These are phyloP conservation scores for Probaryconus sp. DNA, from an alignment of 1,140 invertebrate genomes.

Conservation along the genomic window DNA sequence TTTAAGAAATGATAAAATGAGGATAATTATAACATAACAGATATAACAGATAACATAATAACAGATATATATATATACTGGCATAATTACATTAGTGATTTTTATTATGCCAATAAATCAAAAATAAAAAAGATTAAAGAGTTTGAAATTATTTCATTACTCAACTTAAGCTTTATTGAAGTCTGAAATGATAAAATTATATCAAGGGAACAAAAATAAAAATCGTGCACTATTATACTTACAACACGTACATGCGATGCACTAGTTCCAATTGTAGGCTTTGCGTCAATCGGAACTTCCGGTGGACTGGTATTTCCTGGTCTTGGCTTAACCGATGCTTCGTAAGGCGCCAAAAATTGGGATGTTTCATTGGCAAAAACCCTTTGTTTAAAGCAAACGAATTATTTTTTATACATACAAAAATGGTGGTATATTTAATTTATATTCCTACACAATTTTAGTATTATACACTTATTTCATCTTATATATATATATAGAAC, in stretches of 20 bases:
- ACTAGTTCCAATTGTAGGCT: constrained; percentile 71
- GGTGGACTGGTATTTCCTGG: constrained; percentile 70
- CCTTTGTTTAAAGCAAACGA: constrained; percentile 76
- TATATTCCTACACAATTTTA: too few species aligned
- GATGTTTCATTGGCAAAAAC: constrained; percentile 86
- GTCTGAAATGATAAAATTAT: constrained; percentile 15
- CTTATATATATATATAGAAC: too few species aligned
- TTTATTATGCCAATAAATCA: too few species aligned
- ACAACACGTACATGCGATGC: constrained; percentile 78
- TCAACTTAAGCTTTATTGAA: too few species aligned
- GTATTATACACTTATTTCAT: too few species aligned
- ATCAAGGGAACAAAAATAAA: constrained; percentile 62
- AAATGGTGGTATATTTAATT: constrained; percentile 2
- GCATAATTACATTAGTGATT: too few species aligned
- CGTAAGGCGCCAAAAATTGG: constrained; percentile 87
- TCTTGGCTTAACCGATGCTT: constrained; percentile 81
- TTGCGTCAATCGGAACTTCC: constrained; percentile 73
- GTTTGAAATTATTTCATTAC: too few species aligned
- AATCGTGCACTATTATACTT: constrained; percentile 77
- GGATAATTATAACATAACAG: too few species aligned
- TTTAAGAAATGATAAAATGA: too few species aligned
- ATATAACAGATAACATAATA: too few species aligned
- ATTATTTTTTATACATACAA: constrained; percentile 12
- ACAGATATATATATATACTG: too few species aligned
- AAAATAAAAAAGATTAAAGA: too few species aligned